Conservation (phyloP, 2,113 vertebrate genomes). For the Colius striatus region DNA sequence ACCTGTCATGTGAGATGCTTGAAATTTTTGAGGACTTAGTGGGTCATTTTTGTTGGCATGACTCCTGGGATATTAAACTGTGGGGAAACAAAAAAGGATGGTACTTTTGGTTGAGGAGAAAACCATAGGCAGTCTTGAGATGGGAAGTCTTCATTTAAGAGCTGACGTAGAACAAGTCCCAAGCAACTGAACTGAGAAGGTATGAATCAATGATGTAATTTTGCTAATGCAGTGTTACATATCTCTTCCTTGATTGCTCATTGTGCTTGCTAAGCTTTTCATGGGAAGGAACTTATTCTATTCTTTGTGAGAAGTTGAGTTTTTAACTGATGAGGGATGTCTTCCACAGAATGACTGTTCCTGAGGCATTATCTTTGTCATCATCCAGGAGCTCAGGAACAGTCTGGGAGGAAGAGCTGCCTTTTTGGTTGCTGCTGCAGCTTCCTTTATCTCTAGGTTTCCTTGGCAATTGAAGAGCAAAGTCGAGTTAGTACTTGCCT, state of each 20-base stretch:
- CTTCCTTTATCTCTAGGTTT: neutral
- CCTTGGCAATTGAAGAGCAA: neutral
- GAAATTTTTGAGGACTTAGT: conserved; percentile 12
- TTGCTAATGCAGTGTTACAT: neutral
- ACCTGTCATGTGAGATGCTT: neutral
- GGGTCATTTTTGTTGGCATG: conserved; percentile 11
- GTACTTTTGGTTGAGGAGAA: neutral
- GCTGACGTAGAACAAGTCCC: neutral
- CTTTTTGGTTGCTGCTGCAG: neutral
- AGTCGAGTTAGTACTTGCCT: neutral
- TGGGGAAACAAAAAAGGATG: neutral
- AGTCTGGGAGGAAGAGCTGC: neutral
- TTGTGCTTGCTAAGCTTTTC: neutral
- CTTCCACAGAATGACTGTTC: neutral
- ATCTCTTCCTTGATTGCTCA: neutral
- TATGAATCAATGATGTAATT: neutral
- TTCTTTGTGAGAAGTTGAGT: neutral
- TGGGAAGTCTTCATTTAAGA: neutral
- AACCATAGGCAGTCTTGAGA: neutral
- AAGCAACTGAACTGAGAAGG: neutral
- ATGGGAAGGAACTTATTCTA: neutral
- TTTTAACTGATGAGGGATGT: neutral
- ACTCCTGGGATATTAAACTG: neutral
- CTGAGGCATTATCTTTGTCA: neutral
- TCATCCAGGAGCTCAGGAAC: neutral